Evolutionary conservation across 2,888 invertebrate genomes (phyloP).

Genomic region (Parascotia fuliginaria): DNA sequence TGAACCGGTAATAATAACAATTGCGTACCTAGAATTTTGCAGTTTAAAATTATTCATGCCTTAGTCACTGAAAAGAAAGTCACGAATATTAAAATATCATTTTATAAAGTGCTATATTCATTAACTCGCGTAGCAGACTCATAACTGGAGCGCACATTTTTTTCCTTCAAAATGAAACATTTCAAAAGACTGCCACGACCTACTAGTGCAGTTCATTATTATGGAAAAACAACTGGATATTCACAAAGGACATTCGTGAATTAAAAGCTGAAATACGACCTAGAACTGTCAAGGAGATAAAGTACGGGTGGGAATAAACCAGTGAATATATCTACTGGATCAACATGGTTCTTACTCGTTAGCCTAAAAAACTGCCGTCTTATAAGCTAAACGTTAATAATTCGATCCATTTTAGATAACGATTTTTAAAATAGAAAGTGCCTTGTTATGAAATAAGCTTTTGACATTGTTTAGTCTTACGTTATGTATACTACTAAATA

Average conservation of each 20-base stretch:
- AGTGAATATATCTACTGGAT: constrained; percentile 1
- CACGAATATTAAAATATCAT: constrained; percentile 33
- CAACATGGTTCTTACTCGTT: not conserved
- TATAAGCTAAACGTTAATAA: no score
- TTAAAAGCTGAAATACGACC: constrained; percentile 48
- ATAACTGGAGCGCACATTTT: constrained; percentile 49
- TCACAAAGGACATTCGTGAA: constrained; percentile 61
- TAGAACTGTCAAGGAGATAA: constrained; percentile 15
- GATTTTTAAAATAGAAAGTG: no score
- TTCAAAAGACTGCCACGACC: constrained; percentile 57
- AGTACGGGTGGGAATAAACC: constrained; percentile 5
- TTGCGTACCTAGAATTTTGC: no score
- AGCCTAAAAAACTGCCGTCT: not conserved
- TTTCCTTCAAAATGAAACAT: constrained; percentile 48
- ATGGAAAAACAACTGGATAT: constrained; percentile 52
- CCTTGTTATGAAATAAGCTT: no score
- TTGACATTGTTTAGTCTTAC: no score
- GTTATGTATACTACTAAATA: no score
- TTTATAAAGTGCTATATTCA: constrained; percentile 47
- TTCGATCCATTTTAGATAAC: no score
- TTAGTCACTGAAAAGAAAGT: no score
- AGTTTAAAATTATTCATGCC: no score
- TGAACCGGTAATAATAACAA: no score
- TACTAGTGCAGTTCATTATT: constrained; percentile 63
- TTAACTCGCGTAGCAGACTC: constrained; percentile 43